These are phyloP conservation scores for Carcinoscorpius rotundicauda DNA, from an alignment of 1,140 invertebrate genomes.

Conservation along the genomic window DNA sequence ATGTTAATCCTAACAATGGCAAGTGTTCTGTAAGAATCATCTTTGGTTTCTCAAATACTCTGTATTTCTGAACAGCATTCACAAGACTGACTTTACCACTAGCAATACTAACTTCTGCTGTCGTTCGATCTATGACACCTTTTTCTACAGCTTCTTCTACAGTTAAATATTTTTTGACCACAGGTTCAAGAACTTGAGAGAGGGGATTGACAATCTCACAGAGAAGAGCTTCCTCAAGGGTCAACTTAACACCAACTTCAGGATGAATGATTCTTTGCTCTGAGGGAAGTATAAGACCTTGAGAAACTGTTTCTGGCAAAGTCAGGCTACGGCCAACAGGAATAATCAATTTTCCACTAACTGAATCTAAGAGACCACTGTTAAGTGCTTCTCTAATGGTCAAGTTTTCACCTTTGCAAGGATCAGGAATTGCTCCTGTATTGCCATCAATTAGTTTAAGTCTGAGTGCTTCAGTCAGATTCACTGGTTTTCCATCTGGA, in stretches of 20 bases:
- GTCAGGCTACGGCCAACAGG: slow-evolving; percentile 67
- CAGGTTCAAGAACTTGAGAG: slow-evolving; percentile 46
- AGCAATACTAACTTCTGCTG: slow-evolving; percentile 54
- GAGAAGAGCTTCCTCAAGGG: slow-evolving; percentile 63
- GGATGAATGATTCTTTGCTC: slow-evolving; percentile 78
- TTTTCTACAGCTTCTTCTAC: slow-evolving; percentile 67
- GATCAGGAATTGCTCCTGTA: slow-evolving; percentile 66
- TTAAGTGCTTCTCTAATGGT: slow-evolving; percentile 71
- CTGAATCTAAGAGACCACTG: slow-evolving; percentile 64
- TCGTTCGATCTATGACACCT: slow-evolving; percentile 58
- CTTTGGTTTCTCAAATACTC: slow-evolving; percentile 21
- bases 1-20: slow-evolving; percentile 54
- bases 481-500: slow-evolving; percentile 44
- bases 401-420: slow-evolving; percentile 59
- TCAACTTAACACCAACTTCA: slow-evolving; percentile 61
- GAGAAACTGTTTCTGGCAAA: slow-evolving; percentile 62
- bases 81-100: slow-evolving; percentile 23
- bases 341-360: slow-evolving; percentile 59
- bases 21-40: slow-evolving; percentile 29
- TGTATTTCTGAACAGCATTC: slow-evolving; percentile 28
- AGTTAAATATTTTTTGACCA: slow-evolving; percentile 46
- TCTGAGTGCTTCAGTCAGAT: slow-evolving; percentile 60
- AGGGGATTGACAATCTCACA: slow-evolving; percentile 74
- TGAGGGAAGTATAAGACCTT: slow-evolving; percentile 65
- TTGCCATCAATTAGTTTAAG: slow-evolving; percentile 58